phyloP scores from a whole-genome alignment of 2,888 invertebrate genomes.

The Torymus texanus region DNA sequence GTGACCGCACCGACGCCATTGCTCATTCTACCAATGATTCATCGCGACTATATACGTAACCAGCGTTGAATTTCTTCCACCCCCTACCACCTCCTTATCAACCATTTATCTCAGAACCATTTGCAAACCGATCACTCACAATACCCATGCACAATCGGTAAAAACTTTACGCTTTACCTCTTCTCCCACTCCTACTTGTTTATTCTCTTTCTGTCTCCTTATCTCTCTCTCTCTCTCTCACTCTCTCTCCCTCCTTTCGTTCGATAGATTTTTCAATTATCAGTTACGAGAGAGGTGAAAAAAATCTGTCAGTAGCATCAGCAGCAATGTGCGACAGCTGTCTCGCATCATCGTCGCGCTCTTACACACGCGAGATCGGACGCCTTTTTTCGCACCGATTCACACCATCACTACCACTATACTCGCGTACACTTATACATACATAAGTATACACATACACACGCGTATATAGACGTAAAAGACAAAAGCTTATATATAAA shows the following conservation, averaged over 20 bases:
- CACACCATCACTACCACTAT: not conserved
- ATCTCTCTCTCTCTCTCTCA: not conserved
- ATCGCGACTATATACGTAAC: too few relatives aligned
- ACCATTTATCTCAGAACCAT: not conserved
- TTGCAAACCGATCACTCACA: not conserved
- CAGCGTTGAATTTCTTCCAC: too few relatives aligned
- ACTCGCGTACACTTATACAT: not conserved
- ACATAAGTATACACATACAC: not conserved
- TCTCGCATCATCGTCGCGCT: constrained; percentile 27
- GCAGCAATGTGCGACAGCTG: not conserved
- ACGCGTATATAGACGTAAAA: too few relatives aligned
- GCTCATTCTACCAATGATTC: too few relatives aligned
- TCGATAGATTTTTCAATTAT: constrained; percentile 64
- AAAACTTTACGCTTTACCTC: constrained; percentile 13
- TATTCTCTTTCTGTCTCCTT: not conserved
- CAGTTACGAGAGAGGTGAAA: not conserved
- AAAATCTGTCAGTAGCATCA: constrained; percentile 21
- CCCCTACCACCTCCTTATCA: too few relatives aligned
- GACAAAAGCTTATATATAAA: not conserved
- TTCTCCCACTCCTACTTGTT: constrained; percentile 9
- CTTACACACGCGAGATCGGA: not conserved
- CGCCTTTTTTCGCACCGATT: constrained; percentile 14
- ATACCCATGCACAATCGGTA: not conserved
- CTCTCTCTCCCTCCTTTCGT: constrained; percentile 39
- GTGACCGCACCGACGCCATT: too few relatives aligned